Evolutionary conservation across 1,140 invertebrate genomes (phyloP).

Genomic region (Chymomyza costata): DNA sequence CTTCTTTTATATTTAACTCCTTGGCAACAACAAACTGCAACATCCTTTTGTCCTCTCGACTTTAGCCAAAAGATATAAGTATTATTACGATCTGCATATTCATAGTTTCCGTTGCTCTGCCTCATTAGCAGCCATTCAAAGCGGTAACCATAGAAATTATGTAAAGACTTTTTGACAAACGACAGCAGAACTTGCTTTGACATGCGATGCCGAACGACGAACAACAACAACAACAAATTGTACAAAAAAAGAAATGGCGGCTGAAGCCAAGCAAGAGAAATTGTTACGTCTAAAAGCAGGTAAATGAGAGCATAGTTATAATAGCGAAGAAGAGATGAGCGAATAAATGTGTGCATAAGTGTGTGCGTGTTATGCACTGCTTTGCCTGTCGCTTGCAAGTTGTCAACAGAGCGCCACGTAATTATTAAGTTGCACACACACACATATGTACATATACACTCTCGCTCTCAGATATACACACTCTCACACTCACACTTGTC

Average conservation of each 20-base stretch:
- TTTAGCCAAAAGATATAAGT: too few species aligned
- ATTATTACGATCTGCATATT: too few species aligned
- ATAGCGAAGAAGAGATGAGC: constrained; percentile 14
- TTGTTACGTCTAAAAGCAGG: not conserved
- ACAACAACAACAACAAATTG: too few species aligned
- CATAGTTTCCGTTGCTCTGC: constrained; percentile 17
- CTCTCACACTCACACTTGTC: constrained; percentile 28
- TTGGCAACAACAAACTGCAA: too few species aligned
- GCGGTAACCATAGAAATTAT: not conserved
- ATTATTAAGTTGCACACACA: constrained; percentile 46
- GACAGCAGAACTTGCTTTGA: constrained; percentile 20
- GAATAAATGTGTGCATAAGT: constrained; percentile 8
- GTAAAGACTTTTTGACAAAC: constrained; percentile 5
- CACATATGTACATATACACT: constrained; percentile 3
- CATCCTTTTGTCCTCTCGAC: too few species aligned
- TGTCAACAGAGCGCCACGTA: constrained; percentile 53
- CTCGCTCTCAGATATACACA: too few species aligned
- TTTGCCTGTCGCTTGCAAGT: constrained; percentile 15
- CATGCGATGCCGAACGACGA: constrained; percentile 22
- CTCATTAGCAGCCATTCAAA: constrained; percentile 24
- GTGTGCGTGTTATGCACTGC: too few species aligned
- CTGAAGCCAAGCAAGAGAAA: constrained; percentile 5
- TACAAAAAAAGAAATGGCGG: constrained; percentile 3
- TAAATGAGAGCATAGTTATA: not conserved
- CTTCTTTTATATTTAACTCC: too few species aligned